These are phyloP conservation scores for Esox lucius DNA, from an alignment of 2,797 vertebrate genomes.

Conservation along the genomic window DNA sequence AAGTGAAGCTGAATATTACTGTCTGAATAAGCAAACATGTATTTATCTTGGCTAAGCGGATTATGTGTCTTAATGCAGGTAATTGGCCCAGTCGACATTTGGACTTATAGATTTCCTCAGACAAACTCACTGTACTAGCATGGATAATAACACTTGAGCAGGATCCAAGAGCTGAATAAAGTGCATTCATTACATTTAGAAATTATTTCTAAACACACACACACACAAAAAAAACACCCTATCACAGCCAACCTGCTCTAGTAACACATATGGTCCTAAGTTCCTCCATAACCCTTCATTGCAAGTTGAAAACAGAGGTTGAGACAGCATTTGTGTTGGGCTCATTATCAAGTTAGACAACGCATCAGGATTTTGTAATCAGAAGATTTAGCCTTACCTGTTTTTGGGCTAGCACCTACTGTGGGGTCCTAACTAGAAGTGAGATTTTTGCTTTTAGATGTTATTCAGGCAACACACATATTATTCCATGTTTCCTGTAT, in stretches of 20 bases:
- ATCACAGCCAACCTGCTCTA: no score
- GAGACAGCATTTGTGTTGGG: slow-evolving; percentile 33
- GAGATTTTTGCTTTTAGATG: no score
- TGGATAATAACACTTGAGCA: slow-evolving; percentile 70
- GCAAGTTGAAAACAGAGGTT: slow-evolving; percentile 69
- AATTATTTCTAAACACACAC: slow-evolving; percentile 12
- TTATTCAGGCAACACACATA: no score
- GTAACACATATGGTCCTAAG: slow-evolving; percentile 35
- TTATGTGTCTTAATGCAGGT: slow-evolving; percentile 66
- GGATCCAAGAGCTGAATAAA: slow-evolving; percentile 64
- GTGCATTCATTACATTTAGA: slow-evolving; percentile 56
- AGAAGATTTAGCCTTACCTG: slow-evolving; percentile 69
- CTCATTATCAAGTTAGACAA: neutral
- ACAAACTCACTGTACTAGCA: slow-evolving; percentile 58
- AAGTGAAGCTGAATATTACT: slow-evolving; percentile 54
- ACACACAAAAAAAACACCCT: slow-evolving; percentile 23
- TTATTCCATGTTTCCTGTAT: no score
- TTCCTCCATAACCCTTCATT: slow-evolving; percentile 71
- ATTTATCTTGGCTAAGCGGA: slow-evolving; percentile 72
- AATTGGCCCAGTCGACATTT: slow-evolving; percentile 69
- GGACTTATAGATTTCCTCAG: slow-evolving; percentile 58
- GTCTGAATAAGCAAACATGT: slow-evolving; percentile 65
- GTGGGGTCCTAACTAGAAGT: no score
- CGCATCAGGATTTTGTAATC: slow-evolving; percentile 26
- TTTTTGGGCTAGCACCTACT: slow-evolving; percentile 35